These are phyloP conservation scores for Esox masquinongy DNA, from an alignment of 2,797 vertebrate species.

Conservation along the genomic window DNA sequence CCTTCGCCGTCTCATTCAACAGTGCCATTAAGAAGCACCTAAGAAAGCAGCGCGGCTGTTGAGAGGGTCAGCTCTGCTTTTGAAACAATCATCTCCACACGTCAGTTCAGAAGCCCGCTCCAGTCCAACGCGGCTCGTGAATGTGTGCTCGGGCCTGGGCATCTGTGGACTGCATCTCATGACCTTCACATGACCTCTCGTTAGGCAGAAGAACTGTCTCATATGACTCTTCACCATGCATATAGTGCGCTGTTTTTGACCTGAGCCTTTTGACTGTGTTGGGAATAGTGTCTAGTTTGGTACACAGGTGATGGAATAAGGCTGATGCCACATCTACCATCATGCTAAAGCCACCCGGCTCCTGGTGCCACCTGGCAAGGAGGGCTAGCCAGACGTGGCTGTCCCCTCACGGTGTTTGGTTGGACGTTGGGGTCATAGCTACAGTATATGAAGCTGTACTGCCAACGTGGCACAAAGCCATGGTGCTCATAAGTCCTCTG, in stretches of 20 bases:
- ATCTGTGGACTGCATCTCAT: not conserved
- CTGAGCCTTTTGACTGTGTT: not conserved
- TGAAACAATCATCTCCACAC: not conserved
- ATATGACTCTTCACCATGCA: not conserved
- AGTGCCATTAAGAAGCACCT: not conserved
- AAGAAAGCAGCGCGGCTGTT: constrained; percentile 12
- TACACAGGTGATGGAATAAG: constrained; percentile 9
- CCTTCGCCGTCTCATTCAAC: constrained; percentile 8
- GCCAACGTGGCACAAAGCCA: not conserved
- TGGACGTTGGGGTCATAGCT: not conserved
- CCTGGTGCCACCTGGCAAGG: not conserved
- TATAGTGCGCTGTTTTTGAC: not conserved
- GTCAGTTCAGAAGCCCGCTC: not conserved
- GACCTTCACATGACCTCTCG: constrained; percentile 3
- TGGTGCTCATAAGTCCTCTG: not conserved
- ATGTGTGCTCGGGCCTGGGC: constrained; percentile 7
- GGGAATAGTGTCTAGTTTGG: not conserved
- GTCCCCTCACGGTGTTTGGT: constrained; percentile 15
- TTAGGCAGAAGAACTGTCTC: not conserved
- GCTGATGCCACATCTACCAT: not conserved
- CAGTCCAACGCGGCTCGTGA: not conserved
- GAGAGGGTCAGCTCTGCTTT: constrained; percentile 6
- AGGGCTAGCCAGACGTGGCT: constrained; percentile 12
- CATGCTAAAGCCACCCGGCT: no score
- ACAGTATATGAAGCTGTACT: not conserved